phyloP scores from a whole-genome alignment of 2,888 invertebrate genomes.

The Physocephala rufipes region DNA sequence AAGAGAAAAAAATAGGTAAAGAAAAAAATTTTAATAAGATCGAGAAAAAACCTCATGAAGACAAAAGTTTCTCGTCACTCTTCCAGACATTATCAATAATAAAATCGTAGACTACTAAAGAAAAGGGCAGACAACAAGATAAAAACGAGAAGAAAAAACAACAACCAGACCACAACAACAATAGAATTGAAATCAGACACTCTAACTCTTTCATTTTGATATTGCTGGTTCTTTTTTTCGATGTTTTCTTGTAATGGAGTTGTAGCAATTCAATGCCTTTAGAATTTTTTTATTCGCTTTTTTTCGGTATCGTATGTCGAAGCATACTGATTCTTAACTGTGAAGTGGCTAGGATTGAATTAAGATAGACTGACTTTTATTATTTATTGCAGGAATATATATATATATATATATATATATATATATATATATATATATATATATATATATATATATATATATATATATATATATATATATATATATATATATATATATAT shows the following conservation, averaged over 20 bases:
- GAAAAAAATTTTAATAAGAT: neutral
- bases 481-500: too few relatives aligned
- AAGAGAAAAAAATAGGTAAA: neutral
- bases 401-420: neutral
- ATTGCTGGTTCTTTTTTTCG: neutral
- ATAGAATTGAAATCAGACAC: constrained; percentile 27
- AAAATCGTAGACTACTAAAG: too few relatives aligned
- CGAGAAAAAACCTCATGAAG: neutral
- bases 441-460: neutral
- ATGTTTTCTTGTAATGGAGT: constrained; percentile 19
- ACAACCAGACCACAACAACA: neutral
- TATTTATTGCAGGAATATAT: neutral
- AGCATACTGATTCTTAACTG: neutral
- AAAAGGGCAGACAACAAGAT: constrained; percentile 40
- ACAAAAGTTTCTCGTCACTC: constrained; percentile 5
- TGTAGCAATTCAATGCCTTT: constrained; percentile 20
- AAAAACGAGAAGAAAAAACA: constrained; percentile 26
- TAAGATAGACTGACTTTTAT: neutral
- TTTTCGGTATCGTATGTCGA: neutral
- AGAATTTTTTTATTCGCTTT: neutral
- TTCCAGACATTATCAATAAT: constrained; percentile 27
- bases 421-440: neutral
- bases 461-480: too few relatives aligned
- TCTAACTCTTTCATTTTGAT: constrained; percentile 5
- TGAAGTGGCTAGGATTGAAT: neutral